These are phyloP conservation scores for Bursaphelenchus okinawaensis DNA, from an alignment of 2,888 invertebrate genomes.

Conservation along the genomic window DNA sequence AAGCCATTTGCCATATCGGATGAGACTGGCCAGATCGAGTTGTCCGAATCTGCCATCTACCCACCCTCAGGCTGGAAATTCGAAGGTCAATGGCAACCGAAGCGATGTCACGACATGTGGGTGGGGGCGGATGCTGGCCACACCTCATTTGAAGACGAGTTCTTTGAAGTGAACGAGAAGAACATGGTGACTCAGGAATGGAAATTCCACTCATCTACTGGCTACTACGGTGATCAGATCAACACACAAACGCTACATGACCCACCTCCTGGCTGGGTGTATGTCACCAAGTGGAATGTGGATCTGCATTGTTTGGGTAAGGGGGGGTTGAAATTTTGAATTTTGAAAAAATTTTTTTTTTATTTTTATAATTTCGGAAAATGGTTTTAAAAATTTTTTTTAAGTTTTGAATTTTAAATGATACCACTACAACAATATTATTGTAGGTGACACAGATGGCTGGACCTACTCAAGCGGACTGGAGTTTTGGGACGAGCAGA, in stretches of 20 bases:
- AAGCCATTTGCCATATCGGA: constrained; percentile 26
- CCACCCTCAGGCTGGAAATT: constrained; percentile 30
- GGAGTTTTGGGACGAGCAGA: constrained; percentile 33
- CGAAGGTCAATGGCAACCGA: constrained; percentile 21
- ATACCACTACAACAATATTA: too few relatives aligned
- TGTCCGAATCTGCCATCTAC: constrained; percentile 17
- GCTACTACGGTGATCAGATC: constrained; percentile 35
- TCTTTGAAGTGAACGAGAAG: constrained; percentile 31
- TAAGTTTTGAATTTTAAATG: too few relatives aligned
- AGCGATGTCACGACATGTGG: constrained; percentile 34
- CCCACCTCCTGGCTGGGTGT: constrained; percentile 35
- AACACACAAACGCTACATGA: constrained; percentile 11
- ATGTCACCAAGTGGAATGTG: constrained; percentile 34
- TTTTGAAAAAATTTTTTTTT: too few relatives aligned
- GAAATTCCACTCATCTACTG: constrained; percentile 29
- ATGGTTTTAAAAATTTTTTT: too few relatives aligned
- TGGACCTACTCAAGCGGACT: constrained; percentile 40
- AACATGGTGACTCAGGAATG: constrained; percentile 24
- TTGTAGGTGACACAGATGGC: constrained; percentile 45
- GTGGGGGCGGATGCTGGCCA: constrained; percentile 27
- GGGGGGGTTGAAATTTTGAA: too few relatives aligned
- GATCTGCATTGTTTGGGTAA: constrained; percentile 44
- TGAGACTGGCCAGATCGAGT: constrained; percentile 20
- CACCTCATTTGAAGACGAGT: constrained; percentile 26
- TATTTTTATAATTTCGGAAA: too few relatives aligned